A percentile compares a stretch with the other conserved stretches of the same genome.
phyloP scores from a whole-genome alignment of 2,797 vertebrate genomes.

The Acanthurus lineatus region DNA sequence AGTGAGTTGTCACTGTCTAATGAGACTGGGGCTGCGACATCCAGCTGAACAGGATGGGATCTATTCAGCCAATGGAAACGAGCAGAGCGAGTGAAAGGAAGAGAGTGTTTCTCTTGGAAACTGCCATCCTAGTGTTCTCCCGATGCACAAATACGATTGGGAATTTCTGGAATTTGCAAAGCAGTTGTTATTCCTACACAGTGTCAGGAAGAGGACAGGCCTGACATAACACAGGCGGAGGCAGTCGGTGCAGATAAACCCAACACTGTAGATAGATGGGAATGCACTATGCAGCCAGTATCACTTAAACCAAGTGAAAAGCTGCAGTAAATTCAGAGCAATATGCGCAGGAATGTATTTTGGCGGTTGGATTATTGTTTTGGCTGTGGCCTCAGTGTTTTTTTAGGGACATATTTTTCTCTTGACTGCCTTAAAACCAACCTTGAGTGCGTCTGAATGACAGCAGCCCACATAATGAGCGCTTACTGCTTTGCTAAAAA shows the following conservation, averaged over 20 bases:
- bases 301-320: constrained; percentile 31
- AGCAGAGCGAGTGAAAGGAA: constrained; percentile 48
- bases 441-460: constrained; percentile 57
- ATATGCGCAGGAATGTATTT: constrained; percentile 62
- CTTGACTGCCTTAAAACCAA: constrained; percentile 45
- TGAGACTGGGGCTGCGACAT: constrained; percentile 23
- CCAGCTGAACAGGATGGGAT: constrained; percentile 25
- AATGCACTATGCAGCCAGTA: constrained; percentile 3
- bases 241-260: constrained; percentile 48
- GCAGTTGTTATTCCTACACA: constrained; percentile 65
- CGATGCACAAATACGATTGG: constrained; percentile 33
- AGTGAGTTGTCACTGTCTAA: constrained; percentile 13
- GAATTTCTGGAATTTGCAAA: constrained; percentile 76
- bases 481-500: constrained; percentile 56
- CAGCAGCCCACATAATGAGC: constrained; percentile 75
- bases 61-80: constrained; percentile 33
- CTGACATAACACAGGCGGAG: constrained; percentile 68
- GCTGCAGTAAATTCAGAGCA: constrained; percentile 38
- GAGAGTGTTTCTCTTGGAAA: constrained; percentile 67
- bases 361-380: constrained; percentile 59
- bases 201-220: constrained; percentile 75
- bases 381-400: constrained; percentile 40
- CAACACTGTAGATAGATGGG: constrained; percentile 19
- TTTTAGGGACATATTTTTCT: constrained; percentile 63
- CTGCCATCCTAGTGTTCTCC: constrained; percentile 46